Evolutionary conservation across 2,888 invertebrate genomes (phyloP), one percentile per base, ranked within the genome.

Genomic region (Tinea semifulvella): DNA sequence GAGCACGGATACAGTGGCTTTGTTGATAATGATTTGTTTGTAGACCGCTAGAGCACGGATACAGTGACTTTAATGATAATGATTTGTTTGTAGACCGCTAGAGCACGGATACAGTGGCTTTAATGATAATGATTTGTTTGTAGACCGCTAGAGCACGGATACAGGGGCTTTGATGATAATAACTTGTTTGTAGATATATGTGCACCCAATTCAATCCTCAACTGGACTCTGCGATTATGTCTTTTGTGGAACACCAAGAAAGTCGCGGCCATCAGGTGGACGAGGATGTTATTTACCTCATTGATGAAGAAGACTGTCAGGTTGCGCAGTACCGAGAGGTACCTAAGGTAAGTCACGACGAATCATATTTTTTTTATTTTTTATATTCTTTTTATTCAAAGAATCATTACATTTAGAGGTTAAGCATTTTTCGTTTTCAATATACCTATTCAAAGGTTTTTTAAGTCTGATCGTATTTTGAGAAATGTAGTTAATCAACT

Each of bases 271-370:
- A 87, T 58, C 68, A 70, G 39, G 83, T 91, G 1, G 77, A 86
- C n/a, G 88, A 89, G 48, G 88, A 89, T 52, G 88, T 81, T 0
- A 59, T 89, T 1, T 86, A 87, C 51, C 69, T 90, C 16, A 66
- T 89, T 2, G 86, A 88, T 48, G 90, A 91, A 55, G 75, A 83
- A 7, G 87, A 88, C 40, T 82, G 84, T 43, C 71, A 80, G 11
- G 62, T 88, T 31, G 86, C 90, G 0, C 90, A 91, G 58, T 90
- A 92, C 53, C 84, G 96, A 2, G 95, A 97, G 68, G 95, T 97
- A 1, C 96, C 96, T 0, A 96, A 96, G 82, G 87, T 87, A 48
- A 43, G 46, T 43, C 31, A n/a, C n/a, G n/a, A n/a, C n/a, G n/a
- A n/a, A n/a, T n/a, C n/a, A n/a, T n/a, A n/a, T n/a, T n/a, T n/a